Evolutionary conservation across 2,797 vertebrate species (phyloP).

Genomic region (Rachycentron canadum): DNA sequence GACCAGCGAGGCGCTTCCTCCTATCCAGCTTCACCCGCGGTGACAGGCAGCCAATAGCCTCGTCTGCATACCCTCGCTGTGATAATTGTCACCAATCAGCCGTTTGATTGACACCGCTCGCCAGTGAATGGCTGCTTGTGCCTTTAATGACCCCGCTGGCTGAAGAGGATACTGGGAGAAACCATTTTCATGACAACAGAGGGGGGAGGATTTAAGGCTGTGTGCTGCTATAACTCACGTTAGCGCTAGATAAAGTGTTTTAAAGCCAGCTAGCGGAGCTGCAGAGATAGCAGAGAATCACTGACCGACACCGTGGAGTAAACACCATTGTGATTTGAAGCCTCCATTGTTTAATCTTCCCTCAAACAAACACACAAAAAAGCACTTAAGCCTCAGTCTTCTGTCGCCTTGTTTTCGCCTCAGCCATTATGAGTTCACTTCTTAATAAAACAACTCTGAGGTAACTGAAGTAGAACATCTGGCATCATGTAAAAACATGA

Average conservation of each 20-base stretch:
- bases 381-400: not conserved
- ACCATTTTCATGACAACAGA: constrained; percentile 27
- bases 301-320: constrained; percentile 31
- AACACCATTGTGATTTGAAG: constrained; percentile 46
- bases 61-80: constrained; percentile 43
- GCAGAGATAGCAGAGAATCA: constrained; percentile 45
- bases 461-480: constrained; percentile 25
- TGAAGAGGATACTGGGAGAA: constrained; percentile 27
- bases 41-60: constrained; percentile 52
- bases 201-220: constrained; percentile 32
- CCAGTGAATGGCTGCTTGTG: constrained; percentile 42
- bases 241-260: constrained; percentile 45
- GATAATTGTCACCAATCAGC: constrained; percentile 69
- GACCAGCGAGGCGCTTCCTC: constrained; percentile 32
- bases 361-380: not conserved
- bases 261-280: constrained; percentile 40
- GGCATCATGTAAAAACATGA: constrained; percentile 20
- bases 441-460: constrained; percentile 5
- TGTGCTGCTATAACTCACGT: constrained; percentile 48
- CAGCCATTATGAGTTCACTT: constrained; percentile 8
- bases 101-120: constrained; percentile 53
- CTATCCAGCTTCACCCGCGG: constrained; percentile 34
- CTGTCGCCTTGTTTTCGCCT: not conserved
- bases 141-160: constrained; percentile 32
- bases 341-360: constrained; percentile 10